A percentile compares a stretch with the other conserved stretches of the same genome.
phyloP scores from a whole-genome alignment of 2,888 invertebrate genomes.

The Andrena fulva region DNA sequence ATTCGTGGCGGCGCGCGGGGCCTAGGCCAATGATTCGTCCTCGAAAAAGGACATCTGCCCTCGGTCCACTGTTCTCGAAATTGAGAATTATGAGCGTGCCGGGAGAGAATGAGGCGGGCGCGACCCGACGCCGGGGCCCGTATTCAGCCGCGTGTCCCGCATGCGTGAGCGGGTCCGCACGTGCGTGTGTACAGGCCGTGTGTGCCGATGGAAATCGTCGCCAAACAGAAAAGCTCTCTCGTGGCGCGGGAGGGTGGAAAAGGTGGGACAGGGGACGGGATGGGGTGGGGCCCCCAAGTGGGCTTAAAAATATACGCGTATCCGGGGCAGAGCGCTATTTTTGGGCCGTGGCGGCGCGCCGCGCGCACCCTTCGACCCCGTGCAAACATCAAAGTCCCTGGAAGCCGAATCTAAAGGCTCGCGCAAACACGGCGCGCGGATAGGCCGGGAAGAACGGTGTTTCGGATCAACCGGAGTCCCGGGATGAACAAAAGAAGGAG shows the following conservation, averaged over 20 bases:
- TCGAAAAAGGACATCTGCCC: slow-evolving; percentile 68
- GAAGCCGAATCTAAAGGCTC: slow-evolving; percentile 41
- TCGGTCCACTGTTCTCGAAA: slow-evolving; percentile 65
- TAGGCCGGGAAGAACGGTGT: neutral
- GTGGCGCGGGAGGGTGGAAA: slow-evolving; percentile 4
- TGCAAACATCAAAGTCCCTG: slow-evolving; percentile 64
- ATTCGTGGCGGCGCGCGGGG: slow-evolving; percentile 26
- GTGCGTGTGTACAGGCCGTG: slow-evolving; percentile 44
- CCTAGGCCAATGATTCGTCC: slow-evolving; percentile 41
- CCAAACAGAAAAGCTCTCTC: neutral
- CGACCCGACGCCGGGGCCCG: slow-evolving; percentile 41
- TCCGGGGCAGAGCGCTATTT: slow-evolving; percentile 64
- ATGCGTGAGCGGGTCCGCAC: slow-evolving; percentile 61
- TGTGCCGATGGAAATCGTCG: slow-evolving; percentile 49
- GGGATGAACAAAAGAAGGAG: neutral
- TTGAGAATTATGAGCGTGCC: slow-evolving; percentile 67
- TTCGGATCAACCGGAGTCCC: slow-evolving; percentile 22
- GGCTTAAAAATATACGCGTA: slow-evolving; percentile 63
- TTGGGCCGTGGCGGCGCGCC: slow-evolving; percentile 28
- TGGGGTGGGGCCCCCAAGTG: slow-evolving; percentile 1
- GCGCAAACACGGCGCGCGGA: slow-evolving; percentile 23
- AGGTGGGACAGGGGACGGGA: neutral
- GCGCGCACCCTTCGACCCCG: slow-evolving; percentile 58
- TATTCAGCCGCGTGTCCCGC: slow-evolving; percentile 65
- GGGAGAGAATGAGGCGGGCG: slow-evolving; percentile 34